Evolutionary conservation across 2,888 invertebrate species (phyloP).

Genomic region (Hemicrepidius hirtus): DNA sequence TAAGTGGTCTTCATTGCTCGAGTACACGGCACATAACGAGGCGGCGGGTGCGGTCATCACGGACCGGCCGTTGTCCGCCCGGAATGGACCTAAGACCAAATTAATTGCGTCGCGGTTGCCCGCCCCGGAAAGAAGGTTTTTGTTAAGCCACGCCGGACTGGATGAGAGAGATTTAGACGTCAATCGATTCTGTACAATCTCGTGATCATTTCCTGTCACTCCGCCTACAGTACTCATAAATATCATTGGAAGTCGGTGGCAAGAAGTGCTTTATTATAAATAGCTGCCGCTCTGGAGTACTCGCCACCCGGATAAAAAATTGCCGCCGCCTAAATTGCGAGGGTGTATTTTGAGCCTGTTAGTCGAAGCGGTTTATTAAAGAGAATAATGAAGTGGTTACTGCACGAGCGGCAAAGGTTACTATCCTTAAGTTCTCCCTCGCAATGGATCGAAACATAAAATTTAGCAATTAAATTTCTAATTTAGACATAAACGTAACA

Average conservation of each 20-base stretch:
- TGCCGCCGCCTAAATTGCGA: conserved; percentile 36
- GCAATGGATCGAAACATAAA: conserved; percentile 24
- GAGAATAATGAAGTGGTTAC: conserved; percentile 47
- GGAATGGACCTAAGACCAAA: conserved; percentile 67
- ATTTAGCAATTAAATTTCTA: conserved; percentile 33
- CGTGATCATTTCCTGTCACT: conserved; percentile 41
- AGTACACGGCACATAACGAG: conserved; percentile 52
- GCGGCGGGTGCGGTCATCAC: conserved; percentile 48
- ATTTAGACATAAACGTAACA: conserved; percentile 15
- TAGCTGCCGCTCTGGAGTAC: conserved; percentile 33
- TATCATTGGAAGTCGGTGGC: conserved; percentile 37
- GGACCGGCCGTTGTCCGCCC: conserved; percentile 59
- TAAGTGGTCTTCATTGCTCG: conserved; percentile 52
- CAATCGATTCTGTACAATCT: conserved; percentile 54
- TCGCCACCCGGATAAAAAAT: conserved; percentile 39
- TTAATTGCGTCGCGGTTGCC: conserved; percentile 65
- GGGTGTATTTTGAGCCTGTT: conserved; percentile 35
- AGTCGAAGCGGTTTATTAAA: conserved; percentile 41
- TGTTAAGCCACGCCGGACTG: conserved; percentile 56
- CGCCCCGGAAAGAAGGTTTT: conserved; percentile 61
- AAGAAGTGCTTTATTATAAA: conserved; percentile 44
- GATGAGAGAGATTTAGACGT: conserved; percentile 57
- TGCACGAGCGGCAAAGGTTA: conserved; percentile 36
- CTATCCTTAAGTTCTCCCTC: conserved; percentile 33
- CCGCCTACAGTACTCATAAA: conserved; percentile 40